Evolutionary conservation across 1,140 invertebrate genomes (phyloP).

Genomic region (Thaumetopoea pityocampa): DNA sequence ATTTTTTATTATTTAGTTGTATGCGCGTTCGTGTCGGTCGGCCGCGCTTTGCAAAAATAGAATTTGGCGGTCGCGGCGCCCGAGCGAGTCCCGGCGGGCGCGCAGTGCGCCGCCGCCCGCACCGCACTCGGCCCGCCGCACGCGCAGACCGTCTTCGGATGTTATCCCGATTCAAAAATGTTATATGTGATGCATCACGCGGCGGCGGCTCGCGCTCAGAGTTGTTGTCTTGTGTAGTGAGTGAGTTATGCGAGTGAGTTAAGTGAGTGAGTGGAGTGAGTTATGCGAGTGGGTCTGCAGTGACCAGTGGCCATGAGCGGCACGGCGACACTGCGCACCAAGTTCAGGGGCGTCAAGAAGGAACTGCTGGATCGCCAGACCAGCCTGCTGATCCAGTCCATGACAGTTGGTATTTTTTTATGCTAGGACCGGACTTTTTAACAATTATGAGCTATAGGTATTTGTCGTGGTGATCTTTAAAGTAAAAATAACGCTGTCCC

Average conservation of each 20-base stretch:
- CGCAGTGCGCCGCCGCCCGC: constrained; percentile 59
- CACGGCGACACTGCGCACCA: constrained; percentile 71
- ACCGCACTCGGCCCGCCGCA: no score
- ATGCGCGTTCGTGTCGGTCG: constrained; percentile 53
- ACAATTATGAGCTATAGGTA: no score
- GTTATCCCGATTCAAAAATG: no score
- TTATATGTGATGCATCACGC: no score
- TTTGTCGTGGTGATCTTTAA: no score
- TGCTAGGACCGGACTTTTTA: no score
- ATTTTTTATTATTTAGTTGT: constrained; percentile 57
- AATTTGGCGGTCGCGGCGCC: constrained; percentile 65
- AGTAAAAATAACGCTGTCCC: no score
- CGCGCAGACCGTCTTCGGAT: no score
- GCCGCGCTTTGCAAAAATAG: constrained; percentile 74
- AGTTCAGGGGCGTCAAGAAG: constrained; percentile 86
- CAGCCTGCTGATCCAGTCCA: constrained; percentile 81
- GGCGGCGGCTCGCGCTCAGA: no score
- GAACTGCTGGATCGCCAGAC: constrained; percentile 83
- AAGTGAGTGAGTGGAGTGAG: constrained; percentile 24
- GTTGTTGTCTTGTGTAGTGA: constrained; percentile 14
- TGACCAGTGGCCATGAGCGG: constrained; percentile 55
- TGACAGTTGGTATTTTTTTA: constrained; percentile 89
- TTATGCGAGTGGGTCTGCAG: constrained; percentile 24
- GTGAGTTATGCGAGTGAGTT: constrained; percentile 17
- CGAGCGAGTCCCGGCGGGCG: constrained; percentile 57